Evolutionary conservation across 2,888 invertebrate genomes (phyloP).

Genomic region (Ferrisia virgata): DNA sequence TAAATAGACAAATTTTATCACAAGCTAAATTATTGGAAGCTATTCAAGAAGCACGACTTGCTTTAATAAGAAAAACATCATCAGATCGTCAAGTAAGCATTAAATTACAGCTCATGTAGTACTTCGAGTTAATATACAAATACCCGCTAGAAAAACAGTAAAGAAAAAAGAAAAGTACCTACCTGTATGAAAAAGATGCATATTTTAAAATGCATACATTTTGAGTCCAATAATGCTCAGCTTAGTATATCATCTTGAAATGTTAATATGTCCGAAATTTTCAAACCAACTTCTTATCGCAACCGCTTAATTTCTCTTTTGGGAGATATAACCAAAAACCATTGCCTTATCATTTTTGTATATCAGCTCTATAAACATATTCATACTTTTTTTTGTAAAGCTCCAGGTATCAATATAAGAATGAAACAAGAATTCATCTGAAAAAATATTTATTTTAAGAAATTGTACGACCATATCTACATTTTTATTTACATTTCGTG

Average conservation of each 20-base stretch:
- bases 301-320: background rate
- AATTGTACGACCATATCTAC: too few species aligned
- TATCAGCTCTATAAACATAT: background rate
- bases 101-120: background rate
- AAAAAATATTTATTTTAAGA: background rate
- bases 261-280: background rate
- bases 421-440: background rate
- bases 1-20: slow-evolving; percentile 73
- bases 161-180: background rate
- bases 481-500: background rate
- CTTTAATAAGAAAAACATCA: slow-evolving; percentile 58
- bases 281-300: background rate
- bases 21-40: slow-evolving; percentile 77
- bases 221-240: too few species aligned
- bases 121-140: background rate
- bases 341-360: background rate
- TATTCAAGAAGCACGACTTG: slow-evolving; percentile 72
- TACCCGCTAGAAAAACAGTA: too few species aligned
- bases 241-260: background rate
- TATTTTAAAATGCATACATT: too few species aligned
- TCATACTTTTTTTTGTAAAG: background rate
- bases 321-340: background rate
- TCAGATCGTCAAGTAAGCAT: slow-evolving; percentile 43
- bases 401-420: background rate
- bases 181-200: background rate